Base-by-base conservation (phyloP, 2,888 invertebrate genomes). In the Bellardia pandia region DNA sequence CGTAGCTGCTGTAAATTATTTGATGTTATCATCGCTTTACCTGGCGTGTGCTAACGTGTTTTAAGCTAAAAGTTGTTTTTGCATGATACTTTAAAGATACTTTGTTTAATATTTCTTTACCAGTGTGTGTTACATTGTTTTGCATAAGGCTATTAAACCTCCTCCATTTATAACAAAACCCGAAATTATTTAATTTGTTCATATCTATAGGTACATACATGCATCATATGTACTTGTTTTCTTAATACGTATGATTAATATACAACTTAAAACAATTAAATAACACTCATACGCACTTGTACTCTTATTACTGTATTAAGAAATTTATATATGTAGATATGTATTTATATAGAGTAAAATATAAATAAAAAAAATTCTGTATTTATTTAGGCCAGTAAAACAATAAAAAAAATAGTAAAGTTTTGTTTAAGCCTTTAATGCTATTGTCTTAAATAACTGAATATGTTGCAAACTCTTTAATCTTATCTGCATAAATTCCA, bases 401-500 rank as follows among this genome's bases (percentile, higher is more conserved):
- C 4, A 42, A 14, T 16, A 37, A 45, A 37, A 37, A 45, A 37
- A 37, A 40, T 42, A 16, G 40, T 51, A 37, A 45, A 16, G 23
- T 11, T 51, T 14, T 51, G 0, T 51, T 79, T 37, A 62, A 71
- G n/a, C 40, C 13, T 71, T 48, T 79, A 79, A 79, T 62, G 53
- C 62, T 33, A 79, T 69, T 71, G 40, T 62, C 13, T 62, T 42
- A 62, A 62, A 69, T 71, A 23, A 62, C 64, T 79, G 42, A 30
- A 51, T 53, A 42, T 69, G 14, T 72, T 80, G 53, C 16, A 72
- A 72, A 72, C 8, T 48, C 37, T 78, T 8, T 60, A 69, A 69
- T 64, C 42, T 56, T 56, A 8, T 23, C 62, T 62, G 42, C n/a
- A 80, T 71, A 72, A 80, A 80, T 53, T 23, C 71, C 42, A 16